These are phyloP conservation scores for Lagopus muta DNA, from an alignment of 2,113 vertebrate species.

Conservation along the genomic window DNA sequence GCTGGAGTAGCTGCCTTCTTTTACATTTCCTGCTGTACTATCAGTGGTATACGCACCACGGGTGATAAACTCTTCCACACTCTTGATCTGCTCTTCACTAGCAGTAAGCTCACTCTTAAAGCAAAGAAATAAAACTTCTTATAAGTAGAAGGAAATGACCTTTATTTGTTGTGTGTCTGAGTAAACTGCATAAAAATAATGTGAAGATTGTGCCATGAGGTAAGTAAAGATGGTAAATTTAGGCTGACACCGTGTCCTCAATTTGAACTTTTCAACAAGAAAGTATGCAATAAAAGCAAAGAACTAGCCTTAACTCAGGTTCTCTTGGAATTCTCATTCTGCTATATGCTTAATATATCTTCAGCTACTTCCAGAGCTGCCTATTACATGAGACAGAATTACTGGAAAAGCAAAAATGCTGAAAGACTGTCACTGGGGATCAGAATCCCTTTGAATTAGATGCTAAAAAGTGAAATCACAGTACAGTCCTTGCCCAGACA, in stretches of 20 bases:
- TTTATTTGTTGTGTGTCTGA: conserved; percentile 29
- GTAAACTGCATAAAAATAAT: conserved; percentile 14
- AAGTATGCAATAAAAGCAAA: neutral
- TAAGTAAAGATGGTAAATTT: conserved; percentile 15
- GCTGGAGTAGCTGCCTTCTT: neutral
- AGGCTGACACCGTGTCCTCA: conserved; percentile 20
- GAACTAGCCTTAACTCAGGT: neutral
- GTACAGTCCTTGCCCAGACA: neutral
- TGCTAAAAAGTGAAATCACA: conserved; percentile 23
- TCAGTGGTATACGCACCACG: accelerated
- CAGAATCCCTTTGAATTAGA: neutral
- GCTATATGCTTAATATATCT: neutral
- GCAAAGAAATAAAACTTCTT: neutral
- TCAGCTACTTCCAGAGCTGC: neutral
- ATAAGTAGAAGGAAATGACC: conserved; percentile 15
- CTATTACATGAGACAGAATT: neutral
- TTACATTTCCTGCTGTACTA: neutral
- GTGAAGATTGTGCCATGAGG: neutral
- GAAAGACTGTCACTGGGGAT: neutral
- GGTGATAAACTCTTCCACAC: neutral
- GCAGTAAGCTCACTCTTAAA: neutral
- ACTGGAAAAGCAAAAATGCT: neutral
- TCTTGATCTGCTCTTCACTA: neutral
- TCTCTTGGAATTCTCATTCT: neutral
- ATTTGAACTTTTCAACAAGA: conserved; percentile 6